Base-by-base conservation (phyloP, 1,140 invertebrate species). In the Drosophila bocki region DNA sequence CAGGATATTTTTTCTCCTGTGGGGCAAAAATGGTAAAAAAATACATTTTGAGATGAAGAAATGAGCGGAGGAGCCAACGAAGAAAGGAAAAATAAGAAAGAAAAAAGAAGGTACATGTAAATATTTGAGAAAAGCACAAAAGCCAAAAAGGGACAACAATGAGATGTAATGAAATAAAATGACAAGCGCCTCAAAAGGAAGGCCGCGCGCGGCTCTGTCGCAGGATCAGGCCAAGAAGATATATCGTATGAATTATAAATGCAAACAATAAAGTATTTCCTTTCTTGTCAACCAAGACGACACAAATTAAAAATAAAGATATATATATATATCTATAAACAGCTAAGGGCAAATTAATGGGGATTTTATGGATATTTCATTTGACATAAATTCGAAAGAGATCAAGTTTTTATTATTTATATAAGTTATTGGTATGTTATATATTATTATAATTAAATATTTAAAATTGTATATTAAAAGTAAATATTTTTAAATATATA, bases 111-210 rank as follows among this genome's bases (percentile, higher is more conserved):
- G 71, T 76, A 74, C 84, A 88, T 83, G 83, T 76, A 87, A 86
- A 87, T 86, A 83, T 87, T 87, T 79, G 84, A 82, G 59, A 80
- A 77, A 87, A 80, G 67, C 70, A 79, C 69, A 82, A 86, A 82
- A 77, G 79, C 79, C 72, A 81, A 82, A 82, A 77, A 80, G 77
- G 84, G 68, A 87, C 72, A 88, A 88, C 80, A 88, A 76, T 65
- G 61, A 75, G 42, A 77, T 56, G 74, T 76, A 77, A 86, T 82
- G 83, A 86, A 87, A 86, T 76, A 77, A 67, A 77, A 82, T 88
- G 83, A 87, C 83, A 83, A 78, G 60, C 71, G 79, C 70, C 67
- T 58, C 70, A 82, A 77, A 71, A 71, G 50, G 64, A 71, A 67
- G 48, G 48, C 48, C 41, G 17, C 32, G 51, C 47, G 63, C 41